These are phyloP conservation scores for Ericerus pela DNA, from an alignment of 1,140 invertebrate species.

Conservation along the genomic window DNA sequence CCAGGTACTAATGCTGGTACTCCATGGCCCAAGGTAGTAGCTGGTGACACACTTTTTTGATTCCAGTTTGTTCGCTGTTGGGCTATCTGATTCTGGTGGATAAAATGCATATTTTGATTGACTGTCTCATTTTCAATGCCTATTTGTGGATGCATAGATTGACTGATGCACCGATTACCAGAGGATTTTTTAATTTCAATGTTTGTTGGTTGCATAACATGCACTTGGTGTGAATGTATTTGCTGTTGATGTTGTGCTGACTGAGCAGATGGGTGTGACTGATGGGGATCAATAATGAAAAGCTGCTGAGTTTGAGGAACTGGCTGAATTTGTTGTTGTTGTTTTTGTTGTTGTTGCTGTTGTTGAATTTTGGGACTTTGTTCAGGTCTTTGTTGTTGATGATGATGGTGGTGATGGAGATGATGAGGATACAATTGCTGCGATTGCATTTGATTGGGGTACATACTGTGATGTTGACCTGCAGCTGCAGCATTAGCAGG, in stretches of 20 bases:
- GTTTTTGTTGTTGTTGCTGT: slow-evolving; percentile 20
- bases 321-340: slow-evolving; percentile 25
- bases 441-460: no score
- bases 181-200: slow-evolving; percentile 3
- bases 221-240: slow-evolving; percentile 11
- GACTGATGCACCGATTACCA: neutral
- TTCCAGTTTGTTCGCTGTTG: no score
- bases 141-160: neutral
- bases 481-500: neutral
- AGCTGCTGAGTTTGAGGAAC: slow-evolving; percentile 29
- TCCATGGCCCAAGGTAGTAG: neutral
- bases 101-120: slow-evolving; percentile 24
- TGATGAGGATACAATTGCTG: no score
- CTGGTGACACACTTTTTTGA: slow-evolving; percentile 20
- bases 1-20: slow-evolving; percentile 1
- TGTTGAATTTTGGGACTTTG: no score
- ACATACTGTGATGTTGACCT: neutral
- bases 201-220: slow-evolving; percentile 13
- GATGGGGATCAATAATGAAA: slow-evolving; percentile 4
- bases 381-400: neutral
- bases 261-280: slow-evolving; percentile 13
- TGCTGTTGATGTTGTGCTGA: slow-evolving; percentile 13
- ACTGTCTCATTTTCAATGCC: slow-evolving; percentile 19
- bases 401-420: neutral
- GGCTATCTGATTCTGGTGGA: slow-evolving; percentile 21